phyloP scores from a whole-genome alignment of 2,797 vertebrate genomes.

The Trachops cirrhosus region DNA sequence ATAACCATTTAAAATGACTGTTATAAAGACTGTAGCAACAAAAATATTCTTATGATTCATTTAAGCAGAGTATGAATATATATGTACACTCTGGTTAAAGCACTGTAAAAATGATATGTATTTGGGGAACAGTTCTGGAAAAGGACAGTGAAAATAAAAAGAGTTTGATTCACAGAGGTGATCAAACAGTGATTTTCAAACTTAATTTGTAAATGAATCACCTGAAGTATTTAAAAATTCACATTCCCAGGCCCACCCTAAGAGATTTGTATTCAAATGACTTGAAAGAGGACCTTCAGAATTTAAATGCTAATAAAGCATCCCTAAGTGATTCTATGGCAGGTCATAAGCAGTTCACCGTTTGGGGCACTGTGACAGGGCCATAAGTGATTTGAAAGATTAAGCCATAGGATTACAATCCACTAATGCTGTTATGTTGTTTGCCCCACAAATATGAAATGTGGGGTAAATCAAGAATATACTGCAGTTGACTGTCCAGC shows the following conservation, averaged over 20 bases:
- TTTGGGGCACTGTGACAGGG: background rate
- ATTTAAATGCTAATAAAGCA: background rate
- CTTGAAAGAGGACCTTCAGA: background rate
- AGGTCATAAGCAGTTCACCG: background rate
- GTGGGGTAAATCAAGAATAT: background rate
- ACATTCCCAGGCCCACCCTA: background rate
- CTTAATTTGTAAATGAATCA: background rate
- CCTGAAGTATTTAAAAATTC: background rate
- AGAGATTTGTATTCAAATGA: background rate
- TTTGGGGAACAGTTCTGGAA: background rate
- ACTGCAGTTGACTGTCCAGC: background rate
- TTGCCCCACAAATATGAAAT: background rate
- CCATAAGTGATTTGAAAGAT: background rate
- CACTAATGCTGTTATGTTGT: background rate
- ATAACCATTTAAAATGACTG: conserved; percentile 30
- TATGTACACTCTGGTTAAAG: background rate
- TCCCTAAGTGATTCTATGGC: background rate
- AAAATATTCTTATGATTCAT: background rate
- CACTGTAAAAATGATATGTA: background rate
- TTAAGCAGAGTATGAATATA: background rate
- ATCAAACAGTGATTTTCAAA: background rate
- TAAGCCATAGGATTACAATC: background rate
- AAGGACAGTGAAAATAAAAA: background rate
- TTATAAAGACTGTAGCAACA: conserved; percentile 4
- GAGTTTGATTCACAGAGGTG: conserved; percentile 12